Conservation (phyloP, 2,888 invertebrate genomes). For the Hoplodrina ambigua region DNA sequence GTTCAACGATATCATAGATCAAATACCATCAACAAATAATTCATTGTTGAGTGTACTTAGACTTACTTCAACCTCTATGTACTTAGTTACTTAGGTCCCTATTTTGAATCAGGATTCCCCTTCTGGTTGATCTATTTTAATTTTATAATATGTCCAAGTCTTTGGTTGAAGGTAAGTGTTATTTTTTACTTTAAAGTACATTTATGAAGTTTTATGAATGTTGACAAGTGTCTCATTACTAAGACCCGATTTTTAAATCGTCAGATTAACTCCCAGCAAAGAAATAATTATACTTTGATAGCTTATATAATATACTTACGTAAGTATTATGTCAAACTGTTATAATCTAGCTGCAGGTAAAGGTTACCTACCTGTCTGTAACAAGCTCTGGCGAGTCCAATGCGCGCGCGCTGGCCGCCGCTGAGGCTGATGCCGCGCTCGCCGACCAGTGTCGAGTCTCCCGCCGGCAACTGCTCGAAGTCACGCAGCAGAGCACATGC, state of each 20-base stretch:
- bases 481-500: conserved; percentile 92
- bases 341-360: conserved; percentile 71
- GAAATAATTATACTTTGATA: too few species aligned
- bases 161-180: too few species aligned
- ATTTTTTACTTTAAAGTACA: too few species aligned
- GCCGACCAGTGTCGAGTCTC: conserved; percentile 94
- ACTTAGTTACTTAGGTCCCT: not conserved
- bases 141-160: too few species aligned
- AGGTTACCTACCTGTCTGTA: conserved; percentile 91
- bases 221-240: too few species aligned
- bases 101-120: not conserved
- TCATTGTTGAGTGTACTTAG: conserved; percentile 7
- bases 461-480: conserved; percentile 92
- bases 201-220: too few species aligned
- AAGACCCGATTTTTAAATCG: too few species aligned
- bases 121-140: not conserved
- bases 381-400: conserved; percentile 94
- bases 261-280: too few species aligned
- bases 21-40: conserved; percentile 32
- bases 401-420: conserved; percentile 95
- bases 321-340: not conserved
- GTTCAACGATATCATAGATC: conserved; percentile 23
- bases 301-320: too few species aligned
- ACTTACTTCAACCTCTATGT: not conserved
- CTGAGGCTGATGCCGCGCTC: conserved; percentile 94